Percentiles rank a stretch among this genome's conserved stretches.
These are phyloP conservation scores for Fratercula arctica DNA, from an alignment of 2,797 vertebrate genomes.

Conservation along the genomic window DNA sequence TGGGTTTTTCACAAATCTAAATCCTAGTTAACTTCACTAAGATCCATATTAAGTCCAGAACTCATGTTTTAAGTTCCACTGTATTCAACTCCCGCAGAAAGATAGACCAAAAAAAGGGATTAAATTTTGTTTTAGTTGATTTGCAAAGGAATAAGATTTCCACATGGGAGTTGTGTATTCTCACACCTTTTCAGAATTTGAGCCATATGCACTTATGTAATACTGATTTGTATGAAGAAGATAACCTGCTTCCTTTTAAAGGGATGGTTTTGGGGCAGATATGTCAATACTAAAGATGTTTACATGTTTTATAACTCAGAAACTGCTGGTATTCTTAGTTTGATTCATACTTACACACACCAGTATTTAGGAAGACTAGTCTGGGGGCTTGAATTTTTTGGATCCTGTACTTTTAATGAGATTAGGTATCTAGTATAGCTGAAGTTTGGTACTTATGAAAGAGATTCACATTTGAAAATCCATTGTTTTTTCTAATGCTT, in stretches of 20 bases:
- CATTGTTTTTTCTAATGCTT: background rate
- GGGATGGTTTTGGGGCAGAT: background rate
- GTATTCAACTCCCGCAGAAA: background rate
- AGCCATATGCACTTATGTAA: background rate
- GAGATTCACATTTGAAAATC: conserved; percentile 29
- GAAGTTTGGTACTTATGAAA: conserved; percentile 26
- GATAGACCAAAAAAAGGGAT: background rate
- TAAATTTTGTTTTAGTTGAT: background rate
- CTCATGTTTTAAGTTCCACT: background rate
- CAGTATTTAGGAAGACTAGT: background rate
- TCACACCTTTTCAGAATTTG: background rate
- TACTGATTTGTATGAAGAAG: background rate
- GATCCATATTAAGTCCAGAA: background rate
- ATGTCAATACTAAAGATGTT: background rate
- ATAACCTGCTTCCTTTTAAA: background rate
- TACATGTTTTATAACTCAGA: background rate
- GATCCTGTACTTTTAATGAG: background rate
- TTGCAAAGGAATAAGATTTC: background rate
- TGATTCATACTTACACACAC: background rate
- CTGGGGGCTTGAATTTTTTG: background rate
- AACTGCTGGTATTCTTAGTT: background rate
- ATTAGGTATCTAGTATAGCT: background rate
- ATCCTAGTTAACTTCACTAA: background rate
- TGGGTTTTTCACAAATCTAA: background rate
- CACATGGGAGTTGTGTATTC: background rate